Base-by-base conservation (phyloP, 2,797 vertebrate species). In the Nyctibius grandis region DNA sequence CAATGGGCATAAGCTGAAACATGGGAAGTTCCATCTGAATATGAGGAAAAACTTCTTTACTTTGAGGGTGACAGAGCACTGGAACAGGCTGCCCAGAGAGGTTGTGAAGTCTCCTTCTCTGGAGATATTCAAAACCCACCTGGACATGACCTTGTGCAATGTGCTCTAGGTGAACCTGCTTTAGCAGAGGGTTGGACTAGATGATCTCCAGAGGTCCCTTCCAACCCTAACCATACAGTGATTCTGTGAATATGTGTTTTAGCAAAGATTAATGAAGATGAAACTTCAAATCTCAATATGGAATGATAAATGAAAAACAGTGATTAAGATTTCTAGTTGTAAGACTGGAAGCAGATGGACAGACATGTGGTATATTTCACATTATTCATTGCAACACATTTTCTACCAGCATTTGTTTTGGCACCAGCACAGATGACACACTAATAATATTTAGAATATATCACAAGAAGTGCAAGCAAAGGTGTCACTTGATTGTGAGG, bases 321-420 rank as follows among this genome's bases (percentile, higher is more conserved):
- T 40, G 18, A 33, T 61, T 84, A 22, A 3, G 25, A 72, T 83
- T 78, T 77, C 10, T 40, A 18, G 12, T 31, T 54, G 6, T 29
- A 54, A 86, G 38, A 47, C 53, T 93, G 65, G 28, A 84, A 95
- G 34, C 90, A 97, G 91, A 93, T 95, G 91, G 85, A 86, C 65
- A 91, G 17, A 69, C 69, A 88, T 72, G 79, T 93, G 73, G 19
- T 57, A 44, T 68, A 54, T 76, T 94, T 94, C 61, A 91, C 28
- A 57, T 91, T 91, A 50, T 64, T 95, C 61, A 5, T 25, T 81
- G 42, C 59, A 75, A 47, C 69, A 47, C 28, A 15, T 54, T 80
- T 79, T 83, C 57, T 81, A 64, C 38, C 50, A 90, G 65, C 31
- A 40, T 84, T 78, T 95, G 57, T 75, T 96, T 95, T 88, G 53